Evolutionary conservation across 2,113 vertebrate genomes (phyloP).

Genomic region (Hyperoodon ampullatus): DNA sequence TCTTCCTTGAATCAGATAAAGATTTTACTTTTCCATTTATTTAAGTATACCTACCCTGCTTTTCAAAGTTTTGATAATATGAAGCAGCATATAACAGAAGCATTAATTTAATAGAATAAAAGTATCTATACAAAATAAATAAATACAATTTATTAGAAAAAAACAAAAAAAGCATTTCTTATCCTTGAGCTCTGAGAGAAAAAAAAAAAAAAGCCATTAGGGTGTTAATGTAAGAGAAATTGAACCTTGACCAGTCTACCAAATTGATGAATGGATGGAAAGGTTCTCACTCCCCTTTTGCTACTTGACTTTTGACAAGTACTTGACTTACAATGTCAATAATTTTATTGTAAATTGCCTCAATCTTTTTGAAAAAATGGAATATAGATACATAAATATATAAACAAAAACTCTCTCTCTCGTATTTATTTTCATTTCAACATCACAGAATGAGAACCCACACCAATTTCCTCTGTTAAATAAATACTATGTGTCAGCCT

Average conservation of each 20-base stretch:
- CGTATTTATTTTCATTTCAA: not conserved
- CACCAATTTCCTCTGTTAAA: not conserved
- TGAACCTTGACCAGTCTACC: not conserved
- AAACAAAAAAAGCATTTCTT: not conserved
- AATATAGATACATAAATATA: not conserved
- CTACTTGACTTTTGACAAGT: not conserved
- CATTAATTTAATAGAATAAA: not conserved
- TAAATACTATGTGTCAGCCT: not conserved
- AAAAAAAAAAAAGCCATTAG: not conserved
- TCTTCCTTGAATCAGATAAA: not conserved
- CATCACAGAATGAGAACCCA: not conserved
- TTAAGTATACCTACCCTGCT: not conserved
- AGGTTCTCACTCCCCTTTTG: not conserved
- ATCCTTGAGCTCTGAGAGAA: not conserved
- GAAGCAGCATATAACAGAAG: not conserved
- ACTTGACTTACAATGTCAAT: not conserved
- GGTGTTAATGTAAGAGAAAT: not conserved
- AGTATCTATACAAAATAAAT: not conserved
- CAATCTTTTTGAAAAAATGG: not conserved
- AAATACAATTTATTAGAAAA: not conserved
- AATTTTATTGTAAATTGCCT: not conserved
- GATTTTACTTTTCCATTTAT: constrained; percentile 19
- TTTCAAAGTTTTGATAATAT: constrained; percentile 6
- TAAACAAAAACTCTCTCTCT: not conserved
- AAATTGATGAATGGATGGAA: not conserved